phyloP scores from a whole-genome alignment of 2,113 vertebrate species.

The Chionis minor region DNA sequence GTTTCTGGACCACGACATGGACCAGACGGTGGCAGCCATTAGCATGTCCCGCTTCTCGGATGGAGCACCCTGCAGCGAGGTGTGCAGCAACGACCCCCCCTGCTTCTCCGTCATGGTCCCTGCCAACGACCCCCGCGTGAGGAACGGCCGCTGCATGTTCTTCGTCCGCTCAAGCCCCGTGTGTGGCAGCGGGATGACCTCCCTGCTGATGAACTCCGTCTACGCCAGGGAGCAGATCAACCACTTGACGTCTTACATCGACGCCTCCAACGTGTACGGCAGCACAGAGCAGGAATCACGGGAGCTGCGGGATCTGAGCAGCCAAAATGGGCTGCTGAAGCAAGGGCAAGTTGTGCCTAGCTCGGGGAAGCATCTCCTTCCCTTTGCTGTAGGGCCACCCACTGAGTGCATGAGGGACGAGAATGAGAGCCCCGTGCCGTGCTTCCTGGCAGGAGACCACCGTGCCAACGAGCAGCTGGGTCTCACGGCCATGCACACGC shows the following conservation, averaged over 20 bases:
- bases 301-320: conserved; percentile 62
- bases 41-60: conserved; percentile 77
- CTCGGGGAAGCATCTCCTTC: conserved; percentile 70
- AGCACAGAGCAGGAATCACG: conserved; percentile 67
- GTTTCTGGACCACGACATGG: conserved; percentile 75
- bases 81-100: conserved; percentile 70
- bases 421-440: conserved; percentile 67
- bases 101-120: conserved; percentile 74
- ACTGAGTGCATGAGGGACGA: conserved; percentile 76
- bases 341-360: conserved; percentile 39
- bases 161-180: conserved; percentile 73
- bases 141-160: conserved; percentile 74
- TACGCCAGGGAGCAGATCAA: conserved; percentile 77
- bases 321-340: conserved; percentile 61
- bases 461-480: conserved; percentile 75
- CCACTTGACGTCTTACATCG: conserved; percentile 73
- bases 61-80: conserved; percentile 62
- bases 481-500: conserved; percentile 73
- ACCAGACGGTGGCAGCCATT: conserved; percentile 75
- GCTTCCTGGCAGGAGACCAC: conserved; percentile 75
- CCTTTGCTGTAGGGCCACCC: conserved; percentile 71
- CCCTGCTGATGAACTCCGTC: conserved; percentile 74
- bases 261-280: conserved; percentile 73
- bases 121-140: conserved; percentile 65
- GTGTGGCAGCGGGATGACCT: conserved; percentile 75